Base-by-base conservation (phyloP, 30 jellyfish, hydroid and myxozoan species). In the Aurelia sp. region DNA sequence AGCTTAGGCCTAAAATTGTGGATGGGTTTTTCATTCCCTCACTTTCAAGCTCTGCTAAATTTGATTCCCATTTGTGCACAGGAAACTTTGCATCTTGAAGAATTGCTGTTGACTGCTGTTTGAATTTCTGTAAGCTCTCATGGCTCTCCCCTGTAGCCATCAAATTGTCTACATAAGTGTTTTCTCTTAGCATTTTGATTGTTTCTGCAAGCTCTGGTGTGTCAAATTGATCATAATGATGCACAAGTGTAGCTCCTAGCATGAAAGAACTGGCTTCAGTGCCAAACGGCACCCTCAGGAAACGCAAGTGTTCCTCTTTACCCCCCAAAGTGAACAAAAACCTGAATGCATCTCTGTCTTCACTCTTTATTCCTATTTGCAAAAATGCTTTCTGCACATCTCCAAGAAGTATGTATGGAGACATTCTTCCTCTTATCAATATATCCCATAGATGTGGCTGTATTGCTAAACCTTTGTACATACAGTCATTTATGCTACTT, bases 221-320 rank as follows among this genome's bases (percentile, higher is more conserved):
- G 20, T 48, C 85, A 73, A 2, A 73, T 6, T 73, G 0, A 16
- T 73, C 72, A 73, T 51, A 73, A 53, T 73, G 85, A 23, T 73
- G 17, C 57, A 18, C 47, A 37, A 37, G 62, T 13, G 62, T 70
- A 22, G 63, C 81, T 41, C 81, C 81, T 22, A 72, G 84, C 84
- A 72, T 3, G 68, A 72, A 72, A 17, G 84, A 37, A 51, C 71
- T 13, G 48, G 68, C 84, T 72, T 72, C 70, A 4, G 50, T 59
- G 53, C 84, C 69, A 72, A 70, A 70, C 8, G 84, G 84, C 50
- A 72, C 47, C 53, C 70, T 72, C 69, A 48, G 18, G 47, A 72
- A 72, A 22, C 84, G 69, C 35, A 72, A 72, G 70, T 72, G 84
- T 72, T 72, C 70, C 47, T 72, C 70, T 48, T 72, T 41, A 58